These are phyloP conservation scores for Petrolisthes manimaculis DNA, from an alignment of 2,888 invertebrate species.

Conservation along the genomic window DNA sequence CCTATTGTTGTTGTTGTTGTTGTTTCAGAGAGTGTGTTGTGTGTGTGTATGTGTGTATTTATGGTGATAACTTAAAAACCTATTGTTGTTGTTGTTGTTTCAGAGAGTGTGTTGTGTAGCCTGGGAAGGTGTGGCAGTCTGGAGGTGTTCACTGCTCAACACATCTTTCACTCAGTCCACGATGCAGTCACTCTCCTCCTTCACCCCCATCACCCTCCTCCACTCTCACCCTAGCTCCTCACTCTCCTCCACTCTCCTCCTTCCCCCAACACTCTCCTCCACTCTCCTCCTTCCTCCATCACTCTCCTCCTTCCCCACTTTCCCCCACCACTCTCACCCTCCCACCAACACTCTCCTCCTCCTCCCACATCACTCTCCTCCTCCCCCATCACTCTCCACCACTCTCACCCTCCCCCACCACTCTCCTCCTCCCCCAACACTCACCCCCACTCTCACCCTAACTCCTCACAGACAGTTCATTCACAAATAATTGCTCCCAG, in stretches of 20 bases:
- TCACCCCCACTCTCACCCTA: background rate
- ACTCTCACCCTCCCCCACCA: slow-evolving; percentile 31
- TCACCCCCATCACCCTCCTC: background rate
- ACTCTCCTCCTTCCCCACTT: no score
- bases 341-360: slow-evolving; percentile 41
- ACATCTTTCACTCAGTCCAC: slow-evolving; percentile 58
- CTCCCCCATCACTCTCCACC: slow-evolving; percentile 41
- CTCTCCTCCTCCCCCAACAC: background rate
- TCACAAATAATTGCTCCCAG: no score
- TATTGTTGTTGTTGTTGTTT: background rate
- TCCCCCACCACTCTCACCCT: background rate
- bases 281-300: slow-evolving; percentile 34
- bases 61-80: background rate
- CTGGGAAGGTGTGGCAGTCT: slow-evolving; percentile 42
- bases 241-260: slow-evolving; percentile 43
- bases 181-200: slow-evolving; percentile 54
- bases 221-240: background rate
- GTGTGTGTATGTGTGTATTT: background rate
- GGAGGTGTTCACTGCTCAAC: slow-evolving; percentile 24
- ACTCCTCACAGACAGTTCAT: no score
- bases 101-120: slow-evolving; percentile 55
- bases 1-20: no score
- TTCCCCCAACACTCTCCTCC: background rate
- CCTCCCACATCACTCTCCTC: background rate
- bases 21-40: no score